Base-by-base conservation (phyloP, 1,140 invertebrate species). In the Heliconius nattereri region DNA sequence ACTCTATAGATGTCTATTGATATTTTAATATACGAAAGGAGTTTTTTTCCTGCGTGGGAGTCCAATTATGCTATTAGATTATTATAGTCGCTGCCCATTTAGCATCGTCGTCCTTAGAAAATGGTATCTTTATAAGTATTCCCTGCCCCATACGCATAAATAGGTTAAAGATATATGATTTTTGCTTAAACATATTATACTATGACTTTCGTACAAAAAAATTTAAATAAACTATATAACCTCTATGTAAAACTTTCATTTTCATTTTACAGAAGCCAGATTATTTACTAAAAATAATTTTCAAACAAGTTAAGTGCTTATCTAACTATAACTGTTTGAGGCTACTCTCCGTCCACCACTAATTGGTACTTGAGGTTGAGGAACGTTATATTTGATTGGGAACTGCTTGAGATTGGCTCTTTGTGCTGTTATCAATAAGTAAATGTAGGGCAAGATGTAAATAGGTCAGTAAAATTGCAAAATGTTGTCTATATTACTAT, bases 321-420 rank as follows among this genome's bases (percentile, higher is more conserved):
- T 57, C 54, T 57, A n/a, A 57, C n/a, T 57, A 57, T 57, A 57
- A 23, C 54, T 57, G 20, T 23, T 23, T n/a, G 54, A 57, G 54
- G 20, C 8, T 49, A 16, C 52, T n/a, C 20, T 57, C 54, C 54
- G n/a, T 57, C 54, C 54, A 57, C 23, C 54, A n/a, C 20, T 57
- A 57, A 57, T 57, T 57, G 54, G 54, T 23, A 23, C 54, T 57
- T 57, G 54, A n/a, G 23, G 20, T 57, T 23, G 54, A 57, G 20
- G n/a, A 57, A 57, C 54, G 54, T 57, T 57, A 57, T 9, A 57
- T 57, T 57, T 57, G 20, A 23, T 57, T 57, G 54, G 20, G 9
- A 57, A 57, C 54, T 57, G 20, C 54, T 57, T 57, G 54, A 57
- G 20, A 57, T 57, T 57, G 54, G 54, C 20, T 57, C 54, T 57